Evolutionary conservation across 2,113 vertebrate species (phyloP), one percentile per base, ranked within the genome.

Genomic region (Sisor rabdophorus): DNA sequence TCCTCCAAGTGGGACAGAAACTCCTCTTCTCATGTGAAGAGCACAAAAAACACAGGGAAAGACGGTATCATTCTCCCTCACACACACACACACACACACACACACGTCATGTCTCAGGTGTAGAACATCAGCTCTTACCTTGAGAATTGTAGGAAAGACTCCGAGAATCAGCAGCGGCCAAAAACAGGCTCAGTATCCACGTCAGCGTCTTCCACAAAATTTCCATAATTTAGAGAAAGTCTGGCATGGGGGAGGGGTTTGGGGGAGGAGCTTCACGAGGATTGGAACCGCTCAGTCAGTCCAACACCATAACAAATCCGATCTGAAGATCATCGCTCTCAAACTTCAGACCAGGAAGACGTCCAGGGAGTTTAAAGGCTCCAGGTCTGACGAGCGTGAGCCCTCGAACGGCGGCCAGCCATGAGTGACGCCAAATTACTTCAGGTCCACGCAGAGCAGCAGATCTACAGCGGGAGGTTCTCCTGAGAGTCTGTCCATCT

Each of bases 1-100:
- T 99, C 94, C 92, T 97, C 95, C 93, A 98, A 94, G 87, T 95
- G 94, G 90, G 95, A 96, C 91, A 98, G 95, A 93, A 97, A 98
- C 93, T 98, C 96, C 93, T 96, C 96, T 98, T 93, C 93, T 87
- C 88, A 87, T 85, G 85, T 91, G 87, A 85, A 60, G 76, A 76
- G 90, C 47, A 91, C 47, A 91, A 76, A 64, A 59, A 54, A 15
- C 65, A 77, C 32, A 58, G 44, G 65, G 59, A 54, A 53, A 77
- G 65, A 69, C 60, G 70, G 20, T 72, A 72, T 1, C 15, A 58
- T n/a, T 74, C 59, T 1, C 22, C 11, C 36, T 0, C 10, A 1
- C 12, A 20, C 28, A 32, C 52, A 55, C 69, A n/a, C n/a, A 40
- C 47, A 70, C 17, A 4, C 64, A 26, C 24, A 68, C 17, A 50